A percentile compares a stretch with the other conserved stretches of the same genome.
These are phyloP conservation scores for Melieria crassipennis DNA, from an alignment of 2,888 invertebrate genomes.

Conservation along the genomic window DNA sequence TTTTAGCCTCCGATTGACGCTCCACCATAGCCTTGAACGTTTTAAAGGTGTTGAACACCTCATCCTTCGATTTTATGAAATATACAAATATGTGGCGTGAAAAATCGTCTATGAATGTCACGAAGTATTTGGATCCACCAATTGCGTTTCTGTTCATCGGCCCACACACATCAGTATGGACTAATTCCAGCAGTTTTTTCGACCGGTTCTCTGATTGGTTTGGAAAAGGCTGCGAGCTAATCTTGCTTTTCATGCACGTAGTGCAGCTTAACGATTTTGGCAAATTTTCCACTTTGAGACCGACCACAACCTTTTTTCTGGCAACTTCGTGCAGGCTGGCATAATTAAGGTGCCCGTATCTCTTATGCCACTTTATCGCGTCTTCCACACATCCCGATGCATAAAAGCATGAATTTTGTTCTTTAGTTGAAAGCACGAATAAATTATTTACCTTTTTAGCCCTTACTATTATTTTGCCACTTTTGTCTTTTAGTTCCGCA, in stretches of 20 bases:
- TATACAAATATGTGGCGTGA: slow-evolving; percentile 3
- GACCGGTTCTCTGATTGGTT: slow-evolving; percentile 27
- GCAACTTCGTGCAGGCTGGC: neutral
- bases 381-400: too few species aligned
- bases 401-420: too few species aligned
- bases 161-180: slow-evolving; percentile 40
- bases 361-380: slow-evolving; percentile 18
- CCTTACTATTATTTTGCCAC: too few species aligned
- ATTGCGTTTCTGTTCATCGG: slow-evolving; percentile 31
- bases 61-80: slow-evolving; percentile 14
- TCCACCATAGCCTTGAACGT: slow-evolving; percentile 12
- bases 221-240: slow-evolving; percentile 33
- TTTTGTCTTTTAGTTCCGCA: too few species aligned
- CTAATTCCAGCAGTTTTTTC: slow-evolving; percentile 27
- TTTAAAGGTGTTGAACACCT: slow-evolving; percentile 20
- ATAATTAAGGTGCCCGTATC: slow-evolving; percentile 29
- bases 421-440: too few species aligned
- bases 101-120: slow-evolving; percentile 24
- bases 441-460: too few species aligned
- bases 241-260: slow-evolving; percentile 39
- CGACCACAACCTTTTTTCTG: slow-evolving; percentile 17
- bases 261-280: slow-evolving; percentile 7
- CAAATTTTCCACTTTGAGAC: neutral
- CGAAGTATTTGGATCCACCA: slow-evolving; percentile 40
- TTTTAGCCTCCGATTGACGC: slow-evolving; percentile 25